Base-by-base conservation (phyloP, 2,888 invertebrate genomes). In the Matsumyia berberina region DNA sequence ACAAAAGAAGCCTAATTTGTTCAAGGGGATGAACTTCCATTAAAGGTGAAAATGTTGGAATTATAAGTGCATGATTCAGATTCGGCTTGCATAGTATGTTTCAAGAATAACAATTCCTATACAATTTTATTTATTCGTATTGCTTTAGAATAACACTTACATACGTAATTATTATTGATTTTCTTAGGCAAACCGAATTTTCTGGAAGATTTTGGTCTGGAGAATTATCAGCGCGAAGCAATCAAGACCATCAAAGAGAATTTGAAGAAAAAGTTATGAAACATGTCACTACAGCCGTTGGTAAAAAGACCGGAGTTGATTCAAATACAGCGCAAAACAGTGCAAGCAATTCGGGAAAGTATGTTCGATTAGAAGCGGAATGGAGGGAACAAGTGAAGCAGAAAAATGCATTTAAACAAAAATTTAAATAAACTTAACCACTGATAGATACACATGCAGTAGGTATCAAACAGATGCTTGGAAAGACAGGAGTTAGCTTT, bases 181-280 rank as follows among this genome's bases (percentile, higher is more conserved):
- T 31, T 11, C 58, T 12, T 19, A 89, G 89, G 24, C 87, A 87
- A 31, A 88, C 88, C 8, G 89, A 89, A 39, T 88, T 93, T 51
- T 92, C 92, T 8, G 94, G 94, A 5, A 93, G 95, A 24, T 94
- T 94, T 88, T 97, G 97, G 97, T 95, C 95, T 82, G 92, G 94
- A 17, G 95, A 95, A 87, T 92, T 96, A 72, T 95, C 96, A 0
- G 95, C 96, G 4, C 94, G 97, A 87, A 96, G 95, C 89, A 97
- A 97, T 92, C 97, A 97, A 90, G 97, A 97, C 90, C 95, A 96
- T 88, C 97, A 97, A 91, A 92, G 97, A 5, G 95, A 97, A 79
- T 95, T 94, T 89, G 97, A 97, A 91, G 97, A 97, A 92, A 94
- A 94, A 86, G 94, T 95, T 0, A 94, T 95, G 87, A 92, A 94